Base-by-base conservation (phyloP, 2,113 vertebrate species). In the Rhodinocichla rosea region DNA sequence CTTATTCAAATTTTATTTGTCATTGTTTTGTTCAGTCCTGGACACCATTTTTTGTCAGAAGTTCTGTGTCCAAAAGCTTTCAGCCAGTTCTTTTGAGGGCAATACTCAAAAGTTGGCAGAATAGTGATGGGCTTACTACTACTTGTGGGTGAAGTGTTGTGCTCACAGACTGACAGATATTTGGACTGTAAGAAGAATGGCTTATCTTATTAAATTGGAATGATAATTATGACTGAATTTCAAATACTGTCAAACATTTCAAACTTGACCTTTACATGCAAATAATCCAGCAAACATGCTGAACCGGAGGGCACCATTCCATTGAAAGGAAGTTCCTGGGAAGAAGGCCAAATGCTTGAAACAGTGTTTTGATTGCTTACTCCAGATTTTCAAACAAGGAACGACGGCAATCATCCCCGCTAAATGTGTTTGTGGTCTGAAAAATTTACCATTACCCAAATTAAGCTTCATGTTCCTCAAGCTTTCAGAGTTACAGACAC, bases 331-430 rank as follows among this genome's bases (percentile, higher is more conserved):
- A 85, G 32, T 68, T 93, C 40, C 70, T 60, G 67, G 70, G 78
- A 92, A 79, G 39, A 62, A 83, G 45, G 63, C 81, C 81, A 75
- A 73, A 67, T 8, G 55, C 70, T 95, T 91, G 40, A 87, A 91
- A 76, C 14, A 45, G 21, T 4, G 0, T 85, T 96, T 87, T 90
- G 65, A n/a, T 85, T 71, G 22, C 57, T 92, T 92, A 39, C 20
- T 84, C 57, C 2, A 2, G 30, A 75, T 83, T 79, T 75, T 92
- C 84, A 85, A 82, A 71, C 0, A 1, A 71, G 0, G 0, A 69
- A 19, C 6, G 2, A 44, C 0, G 3, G 73, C 40, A 75, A 0
- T 57, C 24, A 14, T 60, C 30, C 28, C 37, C 1, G 0, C 20
- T 82, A 57, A 83, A 71, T 40, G 9, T 71, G 32, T 74, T 52